A percentile compares a stretch with the other conserved stretches of the same genome.
These are phyloP conservation scores for Dendrolimus pini DNA, from an alignment of 2,888 invertebrate species.

Conservation along the genomic window DNA sequence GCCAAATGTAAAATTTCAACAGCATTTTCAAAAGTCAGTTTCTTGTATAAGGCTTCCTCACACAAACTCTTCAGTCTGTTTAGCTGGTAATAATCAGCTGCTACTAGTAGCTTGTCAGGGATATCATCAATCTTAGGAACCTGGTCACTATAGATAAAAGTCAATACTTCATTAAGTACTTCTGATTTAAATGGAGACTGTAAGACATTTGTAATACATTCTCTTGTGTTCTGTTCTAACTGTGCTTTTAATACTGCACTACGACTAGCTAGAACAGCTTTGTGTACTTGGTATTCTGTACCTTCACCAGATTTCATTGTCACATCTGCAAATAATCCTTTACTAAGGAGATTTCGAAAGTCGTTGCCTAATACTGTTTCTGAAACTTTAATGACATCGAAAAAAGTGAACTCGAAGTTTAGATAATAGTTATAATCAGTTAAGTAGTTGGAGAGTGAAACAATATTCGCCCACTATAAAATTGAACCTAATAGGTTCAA, in stretches of 20 bases:
- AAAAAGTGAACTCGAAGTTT: slow-evolving; percentile 62
- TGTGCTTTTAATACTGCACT: slow-evolving; percentile 64
- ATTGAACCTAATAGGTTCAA: slow-evolving; percentile 59
- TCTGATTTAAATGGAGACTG: slow-evolving; percentile 56
- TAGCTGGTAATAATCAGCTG: slow-evolving; percentile 64
- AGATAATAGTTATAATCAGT: slow-evolving; percentile 58
- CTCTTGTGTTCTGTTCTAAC: slow-evolving; percentile 63
- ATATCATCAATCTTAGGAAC: slow-evolving; percentile 62
- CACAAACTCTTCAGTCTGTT: slow-evolving; percentile 56
- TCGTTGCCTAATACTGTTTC: slow-evolving; percentile 56
- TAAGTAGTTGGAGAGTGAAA: slow-evolving; percentile 52
- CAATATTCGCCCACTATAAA: slow-evolving; percentile 66
- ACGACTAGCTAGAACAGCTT: slow-evolving; percentile 58
- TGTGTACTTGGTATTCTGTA: slow-evolving; percentile 57
- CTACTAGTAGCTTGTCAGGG: slow-evolving; percentile 57
- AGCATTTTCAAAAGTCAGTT: slow-evolving; percentile 62
- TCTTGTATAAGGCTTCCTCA: slow-evolving; percentile 61
- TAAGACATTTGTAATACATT: slow-evolving; percentile 53
- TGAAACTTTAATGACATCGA: slow-evolving; percentile 58
- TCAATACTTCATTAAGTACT: slow-evolving; percentile 53
- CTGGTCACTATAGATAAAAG: slow-evolving; percentile 63
- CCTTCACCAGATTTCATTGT: slow-evolving; percentile 57
- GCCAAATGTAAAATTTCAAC: slow-evolving; percentile 61
- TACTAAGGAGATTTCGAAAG: slow-evolving; percentile 53
- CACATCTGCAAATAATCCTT: slow-evolving; percentile 60